Conservation (phyloP, 1,140 invertebrate species). For the Carposina sasakii region DNA sequence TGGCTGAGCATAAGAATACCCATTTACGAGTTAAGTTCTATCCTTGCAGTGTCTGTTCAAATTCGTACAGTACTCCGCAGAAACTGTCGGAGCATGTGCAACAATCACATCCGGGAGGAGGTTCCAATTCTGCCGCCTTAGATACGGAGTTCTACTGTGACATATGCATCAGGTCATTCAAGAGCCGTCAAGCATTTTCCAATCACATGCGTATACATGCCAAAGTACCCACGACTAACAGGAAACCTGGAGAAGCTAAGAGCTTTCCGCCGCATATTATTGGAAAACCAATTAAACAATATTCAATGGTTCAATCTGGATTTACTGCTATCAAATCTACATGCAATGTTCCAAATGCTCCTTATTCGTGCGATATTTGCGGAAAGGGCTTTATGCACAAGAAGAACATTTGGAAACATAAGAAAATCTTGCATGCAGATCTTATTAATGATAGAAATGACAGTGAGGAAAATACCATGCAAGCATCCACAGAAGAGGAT, state of each 20-base stretch:
- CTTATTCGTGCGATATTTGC: conserved; percentile 75
- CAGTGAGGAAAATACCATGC: conserved; percentile 62
- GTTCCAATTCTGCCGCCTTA: conserved; percentile 17
- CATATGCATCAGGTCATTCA: conserved; percentile 65
- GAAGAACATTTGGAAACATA: conserved; percentile 73
- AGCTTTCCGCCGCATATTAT: conserved; percentile 56
- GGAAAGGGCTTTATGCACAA: conserved; percentile 74
- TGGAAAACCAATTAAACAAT: conserved; percentile 58
- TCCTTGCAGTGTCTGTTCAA: conserved; percentile 74
- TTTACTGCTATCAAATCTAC: conserved; percentile 42
- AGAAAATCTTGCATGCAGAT: conserved; percentile 68
- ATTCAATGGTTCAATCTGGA: conserved; percentile 41
- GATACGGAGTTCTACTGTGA: conserved; percentile 66
- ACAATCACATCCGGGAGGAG: conserved; percentile 48
- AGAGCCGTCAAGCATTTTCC: conserved; percentile 68
- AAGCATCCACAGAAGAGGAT: conserved; percentile 66
- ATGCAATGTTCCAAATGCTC: conserved; percentile 52
- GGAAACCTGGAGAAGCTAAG: conserved; percentile 53
- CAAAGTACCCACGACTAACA: conserved; percentile 64
- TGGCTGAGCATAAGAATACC: conserved; percentile 77
- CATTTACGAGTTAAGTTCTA: conserved; percentile 79
- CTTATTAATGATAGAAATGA: conserved; percentile 51
- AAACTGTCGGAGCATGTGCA: conserved; percentile 74
- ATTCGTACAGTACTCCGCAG: conserved; percentile 75
- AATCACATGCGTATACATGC: conserved; percentile 72